Evolutionary conservation across 64 coral and sea anemone species (phyloP).

Genomic region (Anthopleura sola): DNA sequence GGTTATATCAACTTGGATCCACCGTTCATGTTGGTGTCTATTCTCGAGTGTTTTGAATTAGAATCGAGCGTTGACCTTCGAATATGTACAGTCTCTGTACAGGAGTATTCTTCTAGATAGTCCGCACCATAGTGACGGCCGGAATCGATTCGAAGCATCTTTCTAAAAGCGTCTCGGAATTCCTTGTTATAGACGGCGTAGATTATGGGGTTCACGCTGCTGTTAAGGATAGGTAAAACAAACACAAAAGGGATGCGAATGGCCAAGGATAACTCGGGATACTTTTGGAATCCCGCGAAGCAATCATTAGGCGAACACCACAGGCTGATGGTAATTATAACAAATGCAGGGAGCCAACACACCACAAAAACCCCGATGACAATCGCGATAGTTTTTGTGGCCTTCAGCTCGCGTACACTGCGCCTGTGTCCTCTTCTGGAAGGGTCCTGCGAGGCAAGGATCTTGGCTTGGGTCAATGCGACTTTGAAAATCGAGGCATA

Average conservation of each 20-base stretch:
- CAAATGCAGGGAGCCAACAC: conserved; percentile 77
- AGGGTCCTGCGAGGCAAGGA: conserved; percentile 51
- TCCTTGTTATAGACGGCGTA: conserved; percentile 85
- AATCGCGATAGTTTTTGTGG: conserved; percentile 81
- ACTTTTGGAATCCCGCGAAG: conserved; percentile 17
- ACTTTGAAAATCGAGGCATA: conserved; percentile 71
- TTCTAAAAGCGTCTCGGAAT: conserved; percentile 63
- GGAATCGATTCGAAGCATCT: conserved; percentile 13
- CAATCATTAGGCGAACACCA: conserved; percentile 36
- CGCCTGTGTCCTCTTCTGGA: conserved; percentile 40
- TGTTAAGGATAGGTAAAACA: conserved; percentile 72
- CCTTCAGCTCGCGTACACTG: conserved; percentile 83
- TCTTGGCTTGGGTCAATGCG: conserved; percentile 67
- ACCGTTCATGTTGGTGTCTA: conserved; percentile 6
- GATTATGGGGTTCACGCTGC: conserved; percentile 69
- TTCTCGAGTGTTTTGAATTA: background rate
- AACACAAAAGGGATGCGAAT: conserved; percentile 61
- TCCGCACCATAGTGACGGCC: background rate
- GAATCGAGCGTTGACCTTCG: background rate
- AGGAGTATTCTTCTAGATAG: conserved; percentile 9
- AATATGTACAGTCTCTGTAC: background rate
- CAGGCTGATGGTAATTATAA: conserved; percentile 37
- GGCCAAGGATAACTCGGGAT: conserved; percentile 27
- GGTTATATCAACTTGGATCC: background rate
- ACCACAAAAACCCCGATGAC: conserved; percentile 66